phyloP scores from a whole-genome alignment of 2,113 vertebrate species.

The Tychaedon coryphoeus region DNA sequence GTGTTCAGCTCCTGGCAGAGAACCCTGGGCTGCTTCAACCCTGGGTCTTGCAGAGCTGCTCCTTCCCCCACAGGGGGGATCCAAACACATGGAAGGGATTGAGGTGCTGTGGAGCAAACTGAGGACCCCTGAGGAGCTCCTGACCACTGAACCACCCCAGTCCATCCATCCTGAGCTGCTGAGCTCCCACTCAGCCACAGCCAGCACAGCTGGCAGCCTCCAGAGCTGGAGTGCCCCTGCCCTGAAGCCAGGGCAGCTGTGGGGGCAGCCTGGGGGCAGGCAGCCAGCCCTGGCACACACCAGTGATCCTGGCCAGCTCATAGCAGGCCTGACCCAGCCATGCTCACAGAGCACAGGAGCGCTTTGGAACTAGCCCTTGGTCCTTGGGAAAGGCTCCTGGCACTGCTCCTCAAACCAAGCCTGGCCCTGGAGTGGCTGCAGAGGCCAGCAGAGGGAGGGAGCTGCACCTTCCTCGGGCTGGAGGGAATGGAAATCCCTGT shows the following conservation, averaged over 20 bases:
- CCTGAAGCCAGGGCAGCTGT: neutral
- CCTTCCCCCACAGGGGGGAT: neutral
- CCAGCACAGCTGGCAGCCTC: neutral
- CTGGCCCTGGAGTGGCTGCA: neutral
- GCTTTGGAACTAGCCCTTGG: neutral
- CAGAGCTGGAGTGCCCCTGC: neutral
- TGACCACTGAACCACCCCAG: neutral
- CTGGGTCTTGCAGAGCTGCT: neutral
- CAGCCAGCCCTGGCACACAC: neutral
- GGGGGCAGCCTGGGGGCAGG: neutral
- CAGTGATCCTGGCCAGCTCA: neutral
- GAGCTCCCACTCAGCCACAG: neutral
- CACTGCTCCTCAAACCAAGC: neutral
- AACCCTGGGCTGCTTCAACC: neutral
- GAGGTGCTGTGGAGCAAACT: neutral
- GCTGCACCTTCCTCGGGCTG: neutral
- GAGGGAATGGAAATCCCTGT: neutral
- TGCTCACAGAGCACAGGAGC: fast-evolving
- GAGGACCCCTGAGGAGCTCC: neutral
- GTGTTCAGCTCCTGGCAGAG: neutral
- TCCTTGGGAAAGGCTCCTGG: neutral
- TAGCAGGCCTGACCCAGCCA: fast-evolving
- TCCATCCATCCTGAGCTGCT: neutral
- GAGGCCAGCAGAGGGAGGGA: neutral
- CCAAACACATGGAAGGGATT: neutral